A percentile compares a stretch with the other conserved stretches of the same genome.
Evolutionary conservation across 2,888 invertebrate species (phyloP).

Genomic region (Enchytraeus crypticus): DNA sequence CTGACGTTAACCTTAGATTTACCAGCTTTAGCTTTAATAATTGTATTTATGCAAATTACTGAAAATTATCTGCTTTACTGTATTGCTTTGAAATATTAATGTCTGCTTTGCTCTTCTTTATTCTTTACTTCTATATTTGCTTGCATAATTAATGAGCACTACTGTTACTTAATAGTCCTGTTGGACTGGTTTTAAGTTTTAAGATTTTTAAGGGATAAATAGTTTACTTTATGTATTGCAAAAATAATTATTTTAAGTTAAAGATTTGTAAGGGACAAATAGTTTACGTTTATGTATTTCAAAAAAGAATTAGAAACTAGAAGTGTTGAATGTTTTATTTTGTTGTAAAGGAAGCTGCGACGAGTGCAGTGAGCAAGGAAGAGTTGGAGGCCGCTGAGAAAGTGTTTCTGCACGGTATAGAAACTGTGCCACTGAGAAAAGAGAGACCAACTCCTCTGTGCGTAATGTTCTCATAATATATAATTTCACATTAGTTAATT

Average conservation of each 20-base stretch:
- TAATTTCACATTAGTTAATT: neutral
- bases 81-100: too few relatives aligned
- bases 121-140: too few relatives aligned
- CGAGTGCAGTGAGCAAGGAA: neutral
- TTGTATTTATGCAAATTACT: too few relatives aligned
- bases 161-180: too few relatives aligned
- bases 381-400: slow-evolving; percentile 2
- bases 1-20: too few relatives aligned
- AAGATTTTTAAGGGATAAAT: too few relatives aligned
- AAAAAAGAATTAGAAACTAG: neutral
- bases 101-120: too few relatives aligned
- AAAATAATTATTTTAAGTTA: neutral
- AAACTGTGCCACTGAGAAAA: neutral
- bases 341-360: neutral
- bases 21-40: too few relatives aligned
- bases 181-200: too few relatives aligned
- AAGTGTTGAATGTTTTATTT: neutral
- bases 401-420: neutral
- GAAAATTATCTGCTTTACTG: too few relatives aligned
- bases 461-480: neutral
- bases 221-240: too few relatives aligned
- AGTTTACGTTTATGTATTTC: neutral
- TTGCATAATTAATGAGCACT: too few relatives aligned
- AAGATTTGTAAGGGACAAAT: neutral
- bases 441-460: neutral